A percentile compares a stretch with the other conserved stretches of the same genome.
Conservation (phyloP, 2,797 vertebrate genomes). For the Momotus momota region DNA sequence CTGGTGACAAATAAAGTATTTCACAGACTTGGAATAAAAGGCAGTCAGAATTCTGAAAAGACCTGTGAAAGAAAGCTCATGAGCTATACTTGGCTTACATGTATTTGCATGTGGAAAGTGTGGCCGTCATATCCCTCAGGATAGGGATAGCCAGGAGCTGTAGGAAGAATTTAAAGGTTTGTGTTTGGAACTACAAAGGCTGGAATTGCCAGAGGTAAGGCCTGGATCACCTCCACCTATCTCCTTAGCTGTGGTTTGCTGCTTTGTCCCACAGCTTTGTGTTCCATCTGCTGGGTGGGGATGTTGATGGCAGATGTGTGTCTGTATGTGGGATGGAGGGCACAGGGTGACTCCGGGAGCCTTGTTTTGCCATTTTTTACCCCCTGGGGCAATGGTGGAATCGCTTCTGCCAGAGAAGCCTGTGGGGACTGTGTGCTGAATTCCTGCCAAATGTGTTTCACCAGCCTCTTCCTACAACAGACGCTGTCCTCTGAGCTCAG, state of each 20-base stretch:
- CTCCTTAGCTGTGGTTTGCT: background rate
- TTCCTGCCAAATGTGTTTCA: background rate
- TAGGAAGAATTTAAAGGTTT: background rate
- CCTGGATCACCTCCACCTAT: accelerated
- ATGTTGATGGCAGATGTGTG: background rate
- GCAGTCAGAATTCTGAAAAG: background rate
- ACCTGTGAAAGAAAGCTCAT: background rate
- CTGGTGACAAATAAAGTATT: background rate
- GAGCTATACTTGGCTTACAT: background rate
- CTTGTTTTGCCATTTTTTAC: background rate
- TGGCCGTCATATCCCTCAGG: background rate
- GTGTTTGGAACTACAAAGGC: background rate
- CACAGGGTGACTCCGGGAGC: background rate
- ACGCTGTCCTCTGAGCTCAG: background rate
- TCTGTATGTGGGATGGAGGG: background rate
- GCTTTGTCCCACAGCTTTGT: background rate
- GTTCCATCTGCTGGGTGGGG: background rate
- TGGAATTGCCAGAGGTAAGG: background rate
- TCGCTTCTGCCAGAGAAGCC: background rate
- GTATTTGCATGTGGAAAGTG: background rate
- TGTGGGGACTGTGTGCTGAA: background rate
- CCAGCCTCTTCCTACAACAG: background rate
- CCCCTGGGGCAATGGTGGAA: background rate
- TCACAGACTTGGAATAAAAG: background rate
- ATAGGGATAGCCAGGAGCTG: background rate